phyloP scores from a whole-genome alignment of 2,113 vertebrate genomes.

The Toxostoma redivivum region DNA sequence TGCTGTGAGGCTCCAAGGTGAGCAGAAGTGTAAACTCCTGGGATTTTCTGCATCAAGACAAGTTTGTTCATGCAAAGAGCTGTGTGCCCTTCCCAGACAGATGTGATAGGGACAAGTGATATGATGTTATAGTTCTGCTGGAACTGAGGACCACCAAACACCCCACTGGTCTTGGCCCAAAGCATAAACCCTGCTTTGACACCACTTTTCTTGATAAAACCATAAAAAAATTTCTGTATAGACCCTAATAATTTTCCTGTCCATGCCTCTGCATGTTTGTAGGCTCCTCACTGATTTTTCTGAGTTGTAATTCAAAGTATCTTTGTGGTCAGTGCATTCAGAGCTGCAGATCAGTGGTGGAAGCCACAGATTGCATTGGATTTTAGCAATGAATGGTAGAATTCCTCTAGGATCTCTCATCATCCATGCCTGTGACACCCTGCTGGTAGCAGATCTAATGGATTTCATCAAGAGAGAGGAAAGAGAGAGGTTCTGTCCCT shows the following conservation, averaged over 20 bases:
- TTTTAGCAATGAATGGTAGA: not conserved
- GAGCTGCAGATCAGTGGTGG: not conserved
- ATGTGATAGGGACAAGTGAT: not conserved
- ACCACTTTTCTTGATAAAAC: not conserved
- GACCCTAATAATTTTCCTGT: not conserved
- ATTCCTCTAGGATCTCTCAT: not conserved
- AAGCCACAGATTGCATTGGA: fast-evolving
- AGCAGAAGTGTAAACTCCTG: not conserved
- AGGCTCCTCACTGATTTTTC: not conserved
- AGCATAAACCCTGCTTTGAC: not conserved
- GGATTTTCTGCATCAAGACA: not conserved
- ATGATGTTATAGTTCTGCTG: not conserved
- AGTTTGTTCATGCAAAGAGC: not conserved
- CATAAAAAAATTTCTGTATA: not conserved
- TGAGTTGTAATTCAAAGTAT: not conserved
- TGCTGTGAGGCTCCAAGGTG: not conserved
- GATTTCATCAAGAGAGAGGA: not conserved
- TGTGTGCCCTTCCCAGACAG: not conserved
- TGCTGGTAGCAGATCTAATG: not conserved
- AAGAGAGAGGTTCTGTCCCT: not conserved
- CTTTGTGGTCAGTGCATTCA: not conserved
- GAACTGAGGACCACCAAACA: not conserved
- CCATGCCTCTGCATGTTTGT: fast-evolving
- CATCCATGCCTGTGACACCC: fast-evolving
- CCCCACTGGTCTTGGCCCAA: not conserved